Conservation (phyloP, 2,888 invertebrate genomes). For the Brachyopa scutellaris region DNA sequence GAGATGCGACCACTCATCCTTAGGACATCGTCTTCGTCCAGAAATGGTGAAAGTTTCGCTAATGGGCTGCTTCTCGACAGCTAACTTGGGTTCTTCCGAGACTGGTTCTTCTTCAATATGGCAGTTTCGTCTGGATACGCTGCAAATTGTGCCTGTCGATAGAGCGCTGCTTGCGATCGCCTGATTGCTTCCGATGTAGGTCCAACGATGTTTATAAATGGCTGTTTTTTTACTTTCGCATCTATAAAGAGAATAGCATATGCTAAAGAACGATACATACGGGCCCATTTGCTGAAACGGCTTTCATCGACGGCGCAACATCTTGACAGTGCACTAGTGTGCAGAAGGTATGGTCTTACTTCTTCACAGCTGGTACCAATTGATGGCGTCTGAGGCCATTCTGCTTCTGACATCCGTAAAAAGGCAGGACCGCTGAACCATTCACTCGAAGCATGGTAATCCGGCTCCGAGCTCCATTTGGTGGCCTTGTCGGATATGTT, state of each 20-base stretch:
- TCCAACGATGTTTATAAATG: neutral
- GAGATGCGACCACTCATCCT: neutral
- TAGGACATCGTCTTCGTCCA: neutral
- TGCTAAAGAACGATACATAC: neutral
- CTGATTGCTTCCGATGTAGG: neutral
- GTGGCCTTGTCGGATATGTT: conserved; percentile 15
- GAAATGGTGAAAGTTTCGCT: conserved; percentile 1
- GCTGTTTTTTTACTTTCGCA: neutral
- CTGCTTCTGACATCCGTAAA: neutral
- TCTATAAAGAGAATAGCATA: neutral
- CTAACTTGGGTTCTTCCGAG: neutral
- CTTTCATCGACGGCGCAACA: neutral
- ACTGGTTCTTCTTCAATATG: neutral
- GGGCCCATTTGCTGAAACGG: neutral
- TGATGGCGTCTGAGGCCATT: neutral
- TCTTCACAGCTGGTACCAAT: too few relatives aligned
- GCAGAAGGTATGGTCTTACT: too few relatives aligned
- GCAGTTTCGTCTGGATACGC: neutral
- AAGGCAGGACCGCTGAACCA: conserved; percentile 43
- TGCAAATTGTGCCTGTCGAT: neutral
- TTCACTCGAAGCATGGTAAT: neutral
- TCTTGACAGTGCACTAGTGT: neutral
- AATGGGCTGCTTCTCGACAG: neutral
- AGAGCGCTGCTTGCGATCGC: neutral
- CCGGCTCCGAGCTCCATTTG: neutral